Conservation (phyloP, 2,888 invertebrate species). For the Vesta saturnalis region DNA sequence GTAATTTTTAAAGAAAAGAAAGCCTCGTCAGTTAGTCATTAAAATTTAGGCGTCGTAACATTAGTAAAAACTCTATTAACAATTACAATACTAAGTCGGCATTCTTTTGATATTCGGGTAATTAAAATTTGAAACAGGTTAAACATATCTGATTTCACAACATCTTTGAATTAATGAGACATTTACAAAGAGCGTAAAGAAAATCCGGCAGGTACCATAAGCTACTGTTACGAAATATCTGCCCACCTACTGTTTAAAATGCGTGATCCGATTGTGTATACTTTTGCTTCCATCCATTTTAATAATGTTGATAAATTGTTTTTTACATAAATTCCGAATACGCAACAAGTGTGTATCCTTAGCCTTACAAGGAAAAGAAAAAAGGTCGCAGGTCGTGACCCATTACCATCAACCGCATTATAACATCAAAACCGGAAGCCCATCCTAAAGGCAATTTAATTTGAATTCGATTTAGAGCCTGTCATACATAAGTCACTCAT, state of each 20-base stretch:
- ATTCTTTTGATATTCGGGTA: background rate
- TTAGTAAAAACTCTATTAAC: conserved; percentile 2
- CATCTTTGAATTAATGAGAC: conserved; percentile 18
- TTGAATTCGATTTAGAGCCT: conserved; percentile 30
- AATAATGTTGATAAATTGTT: background rate
- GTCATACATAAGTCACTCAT: conserved; percentile 32
- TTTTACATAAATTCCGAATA: background rate
- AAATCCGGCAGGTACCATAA: conserved; percentile 13
- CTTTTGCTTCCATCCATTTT: background rate
- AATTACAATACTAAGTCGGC: background rate
- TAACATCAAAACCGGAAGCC: conserved; percentile 27
- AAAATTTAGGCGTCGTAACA: background rate
- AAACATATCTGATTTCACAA: conserved; percentile 11
- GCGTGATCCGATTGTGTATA: background rate
- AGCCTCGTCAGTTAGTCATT: background rate
- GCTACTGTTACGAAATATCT: conserved; percentile 24
- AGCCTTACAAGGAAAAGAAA: background rate
- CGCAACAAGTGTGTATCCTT: conserved; percentile 11
- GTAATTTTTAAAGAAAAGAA: too few species aligned
- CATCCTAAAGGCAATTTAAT: conserved; percentile 31
- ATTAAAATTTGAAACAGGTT: conserved; percentile 12
- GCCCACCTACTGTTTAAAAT: conserved; percentile 15
- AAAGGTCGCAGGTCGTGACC: conserved; percentile 20
- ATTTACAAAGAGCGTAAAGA: conserved; percentile 10
- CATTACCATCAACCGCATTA: background rate